These are phyloP conservation scores for Sepioteuthis lessoniana DNA, from an alignment of 2,888 invertebrate genomes.

Conservation along the genomic window DNA sequence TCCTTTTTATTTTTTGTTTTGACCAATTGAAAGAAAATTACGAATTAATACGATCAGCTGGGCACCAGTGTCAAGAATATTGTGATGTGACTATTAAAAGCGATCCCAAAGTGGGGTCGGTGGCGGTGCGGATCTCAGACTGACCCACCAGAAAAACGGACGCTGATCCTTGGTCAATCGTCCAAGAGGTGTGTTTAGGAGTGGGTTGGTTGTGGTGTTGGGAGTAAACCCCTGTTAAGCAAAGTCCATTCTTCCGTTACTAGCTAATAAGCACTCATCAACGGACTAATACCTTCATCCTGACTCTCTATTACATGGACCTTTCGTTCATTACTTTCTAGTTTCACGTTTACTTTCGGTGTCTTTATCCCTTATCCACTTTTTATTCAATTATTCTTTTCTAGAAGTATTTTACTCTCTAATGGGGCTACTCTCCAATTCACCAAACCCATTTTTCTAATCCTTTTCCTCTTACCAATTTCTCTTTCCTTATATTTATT, in stretches of 20 bases:
- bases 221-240: neutral
- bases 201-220: neutral
- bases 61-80: neutral
- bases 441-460: no score
- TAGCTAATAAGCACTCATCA: constrained; percentile 8
- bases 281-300: neutral
- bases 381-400: no score
- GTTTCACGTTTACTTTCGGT: neutral
- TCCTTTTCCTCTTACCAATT: no score
- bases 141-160: no score
- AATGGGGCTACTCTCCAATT: no score
- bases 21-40: neutral
- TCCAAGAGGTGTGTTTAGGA: neutral
- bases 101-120: neutral
- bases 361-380: neutral
- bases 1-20: neutral
- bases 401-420: no score
- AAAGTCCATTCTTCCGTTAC: neutral
- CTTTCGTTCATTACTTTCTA: neutral
- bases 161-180: neutral
- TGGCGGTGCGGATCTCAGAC: neutral
- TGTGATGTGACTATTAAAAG: neutral
- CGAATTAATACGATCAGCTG: constrained; percentile 23
- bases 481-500: no score
- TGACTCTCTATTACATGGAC: neutral